Conservation (phyloP, 2,797 vertebrate species). For the Rhynchotus rufescens region DNA sequence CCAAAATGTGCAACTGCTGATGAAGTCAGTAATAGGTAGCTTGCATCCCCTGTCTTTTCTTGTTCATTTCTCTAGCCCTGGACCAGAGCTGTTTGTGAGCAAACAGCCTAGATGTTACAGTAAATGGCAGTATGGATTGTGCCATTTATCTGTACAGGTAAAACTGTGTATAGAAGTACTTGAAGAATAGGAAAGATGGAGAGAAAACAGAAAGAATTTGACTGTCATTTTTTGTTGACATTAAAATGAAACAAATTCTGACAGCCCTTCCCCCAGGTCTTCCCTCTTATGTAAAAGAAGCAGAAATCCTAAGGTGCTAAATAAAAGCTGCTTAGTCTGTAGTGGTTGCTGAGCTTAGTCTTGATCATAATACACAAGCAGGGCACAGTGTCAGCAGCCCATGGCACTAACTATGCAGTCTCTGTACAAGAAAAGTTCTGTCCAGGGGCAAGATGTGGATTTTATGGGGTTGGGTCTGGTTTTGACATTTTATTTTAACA, state of each 20-base stretch:
- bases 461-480: not conserved
- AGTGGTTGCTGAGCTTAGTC: not conserved
- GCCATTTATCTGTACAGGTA: not conserved
- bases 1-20: not conserved
- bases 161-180: not conserved
- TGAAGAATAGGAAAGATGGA: not conserved
- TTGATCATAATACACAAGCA: not conserved
- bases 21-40: not conserved
- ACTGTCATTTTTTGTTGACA: not conserved
- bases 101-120: not conserved
- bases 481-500: not conserved
- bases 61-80: not conserved
- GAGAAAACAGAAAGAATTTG: not conserved
- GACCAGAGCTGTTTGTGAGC: not conserved
- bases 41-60: not conserved
- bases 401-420: not conserved
- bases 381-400: not conserved
- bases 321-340: slow-evolving; percentile 1
- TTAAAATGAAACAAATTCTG: not conserved
- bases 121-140: not conserved
- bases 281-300: not conserved
- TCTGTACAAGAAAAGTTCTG: not conserved
- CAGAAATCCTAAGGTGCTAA: not conserved
- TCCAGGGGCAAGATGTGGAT: not conserved
- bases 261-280: not conserved